Evolutionary conservation across 2,888 invertebrate species (phyloP), one percentile per base, ranked within the genome.

Genomic region (Boloria euphrosyne): DNA sequence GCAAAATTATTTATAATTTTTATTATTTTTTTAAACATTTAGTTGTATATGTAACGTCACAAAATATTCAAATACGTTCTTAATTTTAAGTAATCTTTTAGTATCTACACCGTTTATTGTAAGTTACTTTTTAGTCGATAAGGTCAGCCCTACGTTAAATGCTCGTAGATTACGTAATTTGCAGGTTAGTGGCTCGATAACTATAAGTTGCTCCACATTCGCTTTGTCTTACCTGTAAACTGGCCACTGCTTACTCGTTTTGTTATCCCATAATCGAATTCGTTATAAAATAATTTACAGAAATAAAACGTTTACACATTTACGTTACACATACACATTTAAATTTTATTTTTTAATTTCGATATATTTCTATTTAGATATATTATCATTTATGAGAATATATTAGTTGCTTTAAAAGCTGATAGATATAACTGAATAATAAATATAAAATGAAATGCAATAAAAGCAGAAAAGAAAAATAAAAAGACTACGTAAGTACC

Each of bases 181-280:
- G 77, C 77, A 73, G 81, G 80, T 82, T 83, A 83, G 81, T 80
- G 78, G 82, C 77, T 82, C 81, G 82, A 84, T 83, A 86, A 85
- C 81, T 82, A 84, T 83, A 86, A 85, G 84, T 86, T 84, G 89
- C 85, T 89, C 88, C 80, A 90, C 86, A 90, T 90, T 89, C 80
- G 82, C 81, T 86, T 90, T 89, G 89, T 88, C 80, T 87, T 74
- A 72, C 72, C 31, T 73, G 73, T 72, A 73, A 38, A 74, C 75
- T 66, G 65, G 67, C 59, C 67, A 60, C 50, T 54, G 51, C 27
- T 18, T 62, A 58, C 59, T 65, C 18, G 63, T 67, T 68, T 61
- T 66, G 50, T 62, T 65, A 65, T 66, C 52, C 59, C 51, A 60
- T 66, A 69, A 44, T 47, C 31, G 13, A 47, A 16, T 13, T 27